phyloP scores from a whole-genome alignment of 2,113 vertebrate species.

The Leiothrix lutea region DNA sequence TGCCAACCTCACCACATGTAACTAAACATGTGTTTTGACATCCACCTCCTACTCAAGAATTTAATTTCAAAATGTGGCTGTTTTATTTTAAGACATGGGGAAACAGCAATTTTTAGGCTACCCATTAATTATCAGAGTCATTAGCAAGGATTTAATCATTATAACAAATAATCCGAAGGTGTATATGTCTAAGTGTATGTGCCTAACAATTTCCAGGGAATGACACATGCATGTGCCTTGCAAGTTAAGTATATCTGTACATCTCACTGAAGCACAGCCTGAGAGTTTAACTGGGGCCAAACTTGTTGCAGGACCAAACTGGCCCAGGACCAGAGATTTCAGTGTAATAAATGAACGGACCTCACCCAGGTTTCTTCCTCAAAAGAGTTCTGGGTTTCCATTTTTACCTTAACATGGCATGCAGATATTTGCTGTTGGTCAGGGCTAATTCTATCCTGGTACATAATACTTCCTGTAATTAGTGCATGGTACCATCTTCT shows the following conservation, averaged over 20 bases:
- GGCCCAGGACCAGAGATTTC: not conserved
- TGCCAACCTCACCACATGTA: not conserved
- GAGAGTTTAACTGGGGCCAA: not conserved
- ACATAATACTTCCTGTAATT: not conserved
- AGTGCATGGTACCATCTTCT: not conserved
- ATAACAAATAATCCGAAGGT: not conserved
- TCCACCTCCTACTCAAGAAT: not conserved
- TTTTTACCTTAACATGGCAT: not conserved
- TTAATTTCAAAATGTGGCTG: not conserved
- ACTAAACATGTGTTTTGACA: not conserved
- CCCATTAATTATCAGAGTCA: not conserved
- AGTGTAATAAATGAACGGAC: not conserved
- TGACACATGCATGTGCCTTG: not conserved
- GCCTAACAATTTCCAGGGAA: not conserved
- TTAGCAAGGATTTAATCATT: not conserved
- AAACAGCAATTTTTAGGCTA: conserved; percentile 15
- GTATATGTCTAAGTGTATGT: not conserved
- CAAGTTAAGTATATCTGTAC: not conserved
- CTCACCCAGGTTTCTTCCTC: not conserved
- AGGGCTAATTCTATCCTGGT: not conserved
- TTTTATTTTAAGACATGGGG: not conserved
- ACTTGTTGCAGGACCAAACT: not conserved
- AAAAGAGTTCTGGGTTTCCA: not conserved
- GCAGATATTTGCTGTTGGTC: not conserved
- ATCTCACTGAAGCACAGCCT: not conserved